Percentiles rank a stretch among this genome's conserved stretches.
Evolutionary conservation across 1,140 invertebrate genomes (phyloP).

Genomic region (Camponotus floridanus): DNA sequence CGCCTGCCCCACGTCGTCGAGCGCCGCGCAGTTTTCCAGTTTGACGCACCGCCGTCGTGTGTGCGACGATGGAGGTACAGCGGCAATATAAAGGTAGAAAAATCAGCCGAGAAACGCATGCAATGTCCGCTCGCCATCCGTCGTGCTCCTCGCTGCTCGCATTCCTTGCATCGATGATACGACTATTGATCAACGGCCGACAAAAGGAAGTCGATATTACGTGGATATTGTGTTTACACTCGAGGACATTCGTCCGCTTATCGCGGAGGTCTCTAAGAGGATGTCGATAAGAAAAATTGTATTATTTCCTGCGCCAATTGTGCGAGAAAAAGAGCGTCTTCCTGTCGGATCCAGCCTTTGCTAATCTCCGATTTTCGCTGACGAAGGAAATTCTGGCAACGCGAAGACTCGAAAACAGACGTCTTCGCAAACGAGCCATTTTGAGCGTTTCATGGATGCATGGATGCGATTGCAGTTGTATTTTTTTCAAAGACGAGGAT

Average conservation of each 20-base stretch:
- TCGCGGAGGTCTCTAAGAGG: background rate
- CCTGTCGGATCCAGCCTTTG: background rate
- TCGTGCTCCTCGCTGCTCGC: background rate
- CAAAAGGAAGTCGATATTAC: background rate
- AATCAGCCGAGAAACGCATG: background rate
- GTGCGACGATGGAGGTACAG: constrained; percentile 78
- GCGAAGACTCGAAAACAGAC: background rate
- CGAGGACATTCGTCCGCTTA: background rate
- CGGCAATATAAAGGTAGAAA: constrained; percentile 80
- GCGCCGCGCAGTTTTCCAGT: constrained; percentile 56
- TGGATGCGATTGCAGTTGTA: background rate
- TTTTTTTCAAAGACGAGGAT: background rate
- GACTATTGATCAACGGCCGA: background rate
- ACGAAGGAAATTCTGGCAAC: background rate
- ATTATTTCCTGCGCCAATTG: too few species aligned
- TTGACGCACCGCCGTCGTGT: constrained; percentile 41
- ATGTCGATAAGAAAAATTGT: background rate
- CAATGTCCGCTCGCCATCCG: background rate
- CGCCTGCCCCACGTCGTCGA: constrained; percentile 18
- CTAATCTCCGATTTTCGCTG: background rate
- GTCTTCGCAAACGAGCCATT: constrained; percentile 18
- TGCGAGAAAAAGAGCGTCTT: background rate
- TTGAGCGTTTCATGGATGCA: background rate
- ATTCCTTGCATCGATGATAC: background rate
- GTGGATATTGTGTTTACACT: background rate